Evolutionary conservation across 2,888 invertebrate species (phyloP), one percentile per base, ranked within the genome.

Genomic region (Pomacea canaliculata): DNA sequence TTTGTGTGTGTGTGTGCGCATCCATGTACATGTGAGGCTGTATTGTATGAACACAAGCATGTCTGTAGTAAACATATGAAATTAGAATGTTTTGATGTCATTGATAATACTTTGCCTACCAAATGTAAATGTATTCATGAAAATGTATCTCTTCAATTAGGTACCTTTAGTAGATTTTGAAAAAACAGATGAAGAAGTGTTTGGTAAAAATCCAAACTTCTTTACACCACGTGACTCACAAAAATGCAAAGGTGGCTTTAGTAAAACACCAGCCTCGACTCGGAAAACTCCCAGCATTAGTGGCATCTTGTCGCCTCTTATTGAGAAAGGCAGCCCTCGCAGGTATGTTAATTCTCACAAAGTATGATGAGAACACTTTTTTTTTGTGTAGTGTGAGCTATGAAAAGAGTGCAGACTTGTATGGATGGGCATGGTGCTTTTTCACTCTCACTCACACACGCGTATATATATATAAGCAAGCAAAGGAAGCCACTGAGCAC

Each of bases 171-270:
- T 74, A 10, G 73, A 73, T 56, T 73, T 73, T 56, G 66, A 56
- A 56, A 74, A 74, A 48, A 69, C 69, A 7, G 74, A 74, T 48
- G 67, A 74, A 62, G 74, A 74, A n/a, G 69, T 74, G 48, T 74
- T 74, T 27, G 74, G 74, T 59, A 49, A 27, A 9, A 62, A 67
- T 60, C 62, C 67, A 67, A 69, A 74, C 69, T 74, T 74, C 69
- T 62, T 74, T 49, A 74, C 74, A 3, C 74, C 74, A 46, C n/a
- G 46, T 37, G 63, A 60, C 46, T 46, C 46, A 5, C n/a, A 37
- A 18, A 19, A 60, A 67, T 13, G 19, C 48, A 49, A 62, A 16
- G 8, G 23, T 12, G 13, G n/a, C 19, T 13, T 74, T 48, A 69
- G 74, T 68, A 67, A 62, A 56, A 74, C 74, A n/a, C 74, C 74